Evolutionary conservation across 2,113 vertebrate genomes (phyloP).

Genomic region (Laterallus jamaicensis): DNA sequence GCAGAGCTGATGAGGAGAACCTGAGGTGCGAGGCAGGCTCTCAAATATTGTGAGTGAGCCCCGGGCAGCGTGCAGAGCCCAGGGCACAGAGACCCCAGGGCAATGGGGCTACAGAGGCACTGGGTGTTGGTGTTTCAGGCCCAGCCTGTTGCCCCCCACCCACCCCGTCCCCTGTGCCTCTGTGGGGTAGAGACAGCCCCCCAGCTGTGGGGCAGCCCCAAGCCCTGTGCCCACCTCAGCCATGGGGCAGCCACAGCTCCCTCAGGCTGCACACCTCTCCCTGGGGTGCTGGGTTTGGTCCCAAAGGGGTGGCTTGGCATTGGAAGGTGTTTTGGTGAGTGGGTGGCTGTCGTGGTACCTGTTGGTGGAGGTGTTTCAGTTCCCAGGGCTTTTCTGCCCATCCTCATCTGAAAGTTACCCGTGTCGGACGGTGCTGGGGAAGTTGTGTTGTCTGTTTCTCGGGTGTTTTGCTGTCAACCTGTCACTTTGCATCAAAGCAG

Average conservation of each 20-base stretch:
- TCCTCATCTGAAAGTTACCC: accelerated
- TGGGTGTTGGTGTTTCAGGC: not conserved
- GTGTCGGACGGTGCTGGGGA: not conserved
- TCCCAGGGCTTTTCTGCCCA: not conserved
- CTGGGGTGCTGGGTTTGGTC: not conserved
- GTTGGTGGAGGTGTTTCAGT: not conserved
- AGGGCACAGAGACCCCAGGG: too few relatives aligned
- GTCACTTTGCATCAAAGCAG: not conserved
- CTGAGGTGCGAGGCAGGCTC: not conserved
- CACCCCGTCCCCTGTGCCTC: accelerated
- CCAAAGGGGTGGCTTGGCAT: accelerated
- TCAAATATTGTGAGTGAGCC: not conserved
- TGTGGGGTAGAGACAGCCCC: too few relatives aligned
- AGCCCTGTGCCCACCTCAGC: too few relatives aligned
- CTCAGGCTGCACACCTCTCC: not conserved
- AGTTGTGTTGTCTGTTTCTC: not conserved
- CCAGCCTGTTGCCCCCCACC: accelerated
- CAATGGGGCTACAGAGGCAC: too few relatives aligned
- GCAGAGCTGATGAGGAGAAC: not conserved
- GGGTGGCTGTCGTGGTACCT: not conserved
- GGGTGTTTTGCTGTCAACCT: not conserved
- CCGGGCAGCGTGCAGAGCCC: too few relatives aligned
- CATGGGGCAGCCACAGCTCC: accelerated
- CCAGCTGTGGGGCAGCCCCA: too few relatives aligned
- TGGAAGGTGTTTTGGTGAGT: not conserved